A percentile compares a stretch with the other conserved stretches of the same genome.
Evolutionary conservation across 2,113 vertebrate species (phyloP).

Genomic region (Osmerus mordax): DNA sequence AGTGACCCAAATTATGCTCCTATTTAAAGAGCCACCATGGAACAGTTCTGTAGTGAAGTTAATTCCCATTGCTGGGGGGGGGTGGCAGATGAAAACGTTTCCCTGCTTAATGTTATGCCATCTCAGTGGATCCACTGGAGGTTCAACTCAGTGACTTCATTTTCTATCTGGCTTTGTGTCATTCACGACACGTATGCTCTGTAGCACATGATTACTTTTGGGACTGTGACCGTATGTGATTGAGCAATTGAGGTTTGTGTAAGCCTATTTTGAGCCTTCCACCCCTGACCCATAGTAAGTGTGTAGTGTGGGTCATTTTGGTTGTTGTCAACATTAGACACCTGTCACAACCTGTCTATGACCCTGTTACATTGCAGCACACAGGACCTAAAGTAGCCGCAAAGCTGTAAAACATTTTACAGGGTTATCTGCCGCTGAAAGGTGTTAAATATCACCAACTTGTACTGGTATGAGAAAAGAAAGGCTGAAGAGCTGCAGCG

Average conservation of each 20-base stretch:
- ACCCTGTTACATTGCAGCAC: not conserved
- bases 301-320: slow-evolving; percentile 26
- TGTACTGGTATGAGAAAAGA: too few species aligned
- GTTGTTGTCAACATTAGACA: slow-evolving; percentile 39
- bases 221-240: not conserved
- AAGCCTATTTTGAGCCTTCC: slow-evolving; percentile 3
- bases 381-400: not conserved
- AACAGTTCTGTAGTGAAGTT: slow-evolving; percentile 34
- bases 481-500: too few species aligned
- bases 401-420: slow-evolving; percentile 10
- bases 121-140: not conserved
- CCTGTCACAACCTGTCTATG: slow-evolving; percentile 48
- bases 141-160: not conserved
- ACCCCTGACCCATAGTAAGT: slow-evolving; percentile 12
- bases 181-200: not conserved
- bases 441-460: too few species aligned
- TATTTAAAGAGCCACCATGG: slow-evolving; percentile 61
- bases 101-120: too few species aligned
- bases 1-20: slow-evolving; percentile 61
- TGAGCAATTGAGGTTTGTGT: slow-evolving; percentile 45
- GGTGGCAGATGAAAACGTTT: too few species aligned
- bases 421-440: not conserved
- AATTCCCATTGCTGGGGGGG: slow-evolving; percentile 27
- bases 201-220: not conserved
- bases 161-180: not conserved